Evolutionary conservation across 2,113 vertebrate genomes (phyloP), one percentile per base, ranked within the genome.

Genomic region (Sebastes schlegelii): DNA sequence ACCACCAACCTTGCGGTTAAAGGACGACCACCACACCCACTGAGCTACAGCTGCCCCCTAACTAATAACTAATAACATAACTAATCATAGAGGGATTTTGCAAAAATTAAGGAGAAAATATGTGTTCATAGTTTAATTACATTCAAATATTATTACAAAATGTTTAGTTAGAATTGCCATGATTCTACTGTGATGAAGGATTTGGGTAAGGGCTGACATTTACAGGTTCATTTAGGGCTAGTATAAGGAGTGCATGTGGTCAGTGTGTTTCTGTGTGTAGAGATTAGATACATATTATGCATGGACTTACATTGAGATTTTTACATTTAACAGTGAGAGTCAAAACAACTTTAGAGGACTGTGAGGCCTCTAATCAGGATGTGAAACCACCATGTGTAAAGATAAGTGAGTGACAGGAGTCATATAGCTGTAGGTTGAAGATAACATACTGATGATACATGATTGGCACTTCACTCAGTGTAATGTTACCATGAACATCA

Each of bases 401-500:
- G 58, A 52, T 75, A 46, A 60, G 40, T 73, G 84, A 89, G 64
- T 42, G 78, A 64, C 78, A 80, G 84, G 89, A 87, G 72, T 89
- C 82, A 65, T 64, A 49, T 86, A 57, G 13, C 82, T 66, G 61
- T 67, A 84, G 66, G 80, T 2, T 73, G 57, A 70, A 55, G 71
- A 74, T 84, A 74, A 76, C 55, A 79, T 78, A 65, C 71, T 23
- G 61, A 48, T 0, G 34, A 48, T 55, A 69, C 57, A 66, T 42
- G 19, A 61, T 79, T 34, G 74, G 71, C 8, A 19, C 86, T 52
- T 79, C 73, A 60, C 42, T 42, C 55, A 42, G 92, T 82, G 55
- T 92, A 48, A 69, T 5, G 69, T 88, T 89, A 86, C 88, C 42
- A 52, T 46, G 60, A 79, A 62, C 63, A 84, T 82, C 78, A 85